Evolutionary conservation across 2,888 invertebrate species (phyloP).

Genomic region (Chesias legatella): DNA sequence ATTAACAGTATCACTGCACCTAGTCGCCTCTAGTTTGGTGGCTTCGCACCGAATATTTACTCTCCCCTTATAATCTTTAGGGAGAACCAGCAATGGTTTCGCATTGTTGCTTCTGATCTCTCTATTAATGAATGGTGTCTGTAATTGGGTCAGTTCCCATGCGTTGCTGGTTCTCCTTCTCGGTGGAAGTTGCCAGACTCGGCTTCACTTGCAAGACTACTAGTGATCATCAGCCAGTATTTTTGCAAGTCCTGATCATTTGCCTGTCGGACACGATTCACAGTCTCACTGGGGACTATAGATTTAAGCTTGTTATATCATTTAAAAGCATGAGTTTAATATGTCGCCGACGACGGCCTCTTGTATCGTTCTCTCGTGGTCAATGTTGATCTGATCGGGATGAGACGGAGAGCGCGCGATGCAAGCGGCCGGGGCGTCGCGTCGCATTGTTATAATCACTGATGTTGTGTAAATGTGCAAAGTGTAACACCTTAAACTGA

Average conservation of each 20-base stretch:
- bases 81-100: conserved; percentile 20
- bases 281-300: conserved; percentile 74
- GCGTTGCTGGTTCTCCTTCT: conserved; percentile 39
- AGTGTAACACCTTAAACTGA: conserved; percentile 71
- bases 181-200: conserved; percentile 55
- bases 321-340: conserved; percentile 74
- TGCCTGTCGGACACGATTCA: conserved; percentile 70
- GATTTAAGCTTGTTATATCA: conserved; percentile 74
- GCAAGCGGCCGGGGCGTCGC: conserved; percentile 53
- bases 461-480: conserved; percentile 75
- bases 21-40: conserved; percentile 59
- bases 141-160: neutral
- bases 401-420: conserved; percentile 16
- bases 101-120: no score
- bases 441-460: conserved; percentile 54
- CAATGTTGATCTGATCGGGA: neutral
- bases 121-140: no score
- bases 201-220: conserved; percentile 71
- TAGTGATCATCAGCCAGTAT: conserved; percentile 55
- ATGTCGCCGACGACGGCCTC: conserved; percentile 54
- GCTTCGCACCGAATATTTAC: conserved; percentile 45
- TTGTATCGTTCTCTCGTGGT: conserved; percentile 31
- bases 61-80: conserved; percentile 38
- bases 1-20: conserved; percentile 71
- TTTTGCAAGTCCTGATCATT: conserved; percentile 74